Evolutionary conservation across 2,888 invertebrate genomes (phyloP).

Genomic region (Hypercompe scribonia): DNA sequence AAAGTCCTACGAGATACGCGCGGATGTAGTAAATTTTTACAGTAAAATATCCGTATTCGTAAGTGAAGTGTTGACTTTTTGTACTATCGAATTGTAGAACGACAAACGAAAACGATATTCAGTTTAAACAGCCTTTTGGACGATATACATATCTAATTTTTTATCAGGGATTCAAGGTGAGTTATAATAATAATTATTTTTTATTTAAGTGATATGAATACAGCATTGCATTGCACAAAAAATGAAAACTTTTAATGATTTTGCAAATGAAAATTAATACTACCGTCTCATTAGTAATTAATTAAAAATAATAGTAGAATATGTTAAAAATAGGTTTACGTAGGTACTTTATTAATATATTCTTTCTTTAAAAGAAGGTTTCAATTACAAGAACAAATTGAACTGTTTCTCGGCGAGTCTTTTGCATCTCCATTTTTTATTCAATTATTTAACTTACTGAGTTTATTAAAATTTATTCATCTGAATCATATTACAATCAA

Average conservation of each 20-base stretch:
- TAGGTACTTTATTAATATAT: neutral
- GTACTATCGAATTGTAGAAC: slow-evolving; percentile 47
- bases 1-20: slow-evolving; percentile 22
- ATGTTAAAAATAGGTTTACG: neutral
- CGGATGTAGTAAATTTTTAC: slow-evolving; percentile 27
- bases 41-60: slow-evolving; percentile 48
- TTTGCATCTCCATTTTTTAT: neutral
- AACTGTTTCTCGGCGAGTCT: neutral
- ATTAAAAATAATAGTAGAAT: neutral
- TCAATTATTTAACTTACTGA: neutral
- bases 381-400: neutral
- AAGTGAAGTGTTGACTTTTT: slow-evolving; percentile 73
- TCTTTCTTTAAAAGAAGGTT: neutral
- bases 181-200: slow-evolving; percentile 13
- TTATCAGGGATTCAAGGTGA: slow-evolving; percentile 37
- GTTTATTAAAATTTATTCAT: neutral
- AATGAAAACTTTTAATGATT: neutral
- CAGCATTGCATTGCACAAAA: neutral
- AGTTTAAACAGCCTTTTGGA: slow-evolving; percentile 19
- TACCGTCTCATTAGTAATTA: neutral
- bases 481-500: no score
- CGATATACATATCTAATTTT: slow-evolving; percentile 4
- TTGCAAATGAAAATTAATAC: neutral
- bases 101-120: slow-evolving; percentile 44
- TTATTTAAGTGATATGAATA: neutral